Evolutionary conservation across 2,113 vertebrate species (phyloP), one percentile per base, ranked within the genome.

Genomic region (Leptobrachium ailaonicum): DNA sequence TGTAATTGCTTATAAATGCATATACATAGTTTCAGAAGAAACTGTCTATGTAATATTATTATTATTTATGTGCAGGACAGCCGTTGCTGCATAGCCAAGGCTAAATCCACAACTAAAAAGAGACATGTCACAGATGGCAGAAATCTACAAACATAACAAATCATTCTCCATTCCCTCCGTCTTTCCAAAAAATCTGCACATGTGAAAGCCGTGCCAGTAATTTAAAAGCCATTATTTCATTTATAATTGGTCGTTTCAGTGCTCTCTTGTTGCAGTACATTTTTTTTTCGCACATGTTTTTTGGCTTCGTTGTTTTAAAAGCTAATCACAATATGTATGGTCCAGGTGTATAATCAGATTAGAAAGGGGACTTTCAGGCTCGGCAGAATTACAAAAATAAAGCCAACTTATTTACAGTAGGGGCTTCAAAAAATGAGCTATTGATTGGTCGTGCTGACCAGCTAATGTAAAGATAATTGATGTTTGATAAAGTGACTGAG

Each of bases 401-500:
- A 56, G 2, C 47, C 20, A 45, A 12, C 53, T 81, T 69, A 42
- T 81, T 75, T 75, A 69, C 53, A 69, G 64, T 58, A 67, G 41
- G 41, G 14, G 40, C 32, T 62, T 68, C 20, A 45, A 75, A 69
- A 69, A 47, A 60, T 62, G 50, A 62, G 72, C 43, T 81, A 81
- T 81, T 68, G 72, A 75, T 81, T 74, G 53, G 71, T 53, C 50
- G 20, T 43, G 41, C 56, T 60, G 56, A 60, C 56, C 53, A 74
- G 64, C 73, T 75, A 81, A 81, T 81, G 72, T 81, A 69, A 74
- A 81, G 73, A 63, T 75, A 81, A 80, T 71, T 80, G 78, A 73
- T 73, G 71, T 80, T 73, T 80, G 78, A 73, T 80, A 73, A 80
- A 68, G 78, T 68, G 63, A 80, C 41, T 67, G 40, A 44, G 71